Evolutionary conservation across 1,140 invertebrate species (phyloP).

Genomic region (Reticulitermes speratus): DNA sequence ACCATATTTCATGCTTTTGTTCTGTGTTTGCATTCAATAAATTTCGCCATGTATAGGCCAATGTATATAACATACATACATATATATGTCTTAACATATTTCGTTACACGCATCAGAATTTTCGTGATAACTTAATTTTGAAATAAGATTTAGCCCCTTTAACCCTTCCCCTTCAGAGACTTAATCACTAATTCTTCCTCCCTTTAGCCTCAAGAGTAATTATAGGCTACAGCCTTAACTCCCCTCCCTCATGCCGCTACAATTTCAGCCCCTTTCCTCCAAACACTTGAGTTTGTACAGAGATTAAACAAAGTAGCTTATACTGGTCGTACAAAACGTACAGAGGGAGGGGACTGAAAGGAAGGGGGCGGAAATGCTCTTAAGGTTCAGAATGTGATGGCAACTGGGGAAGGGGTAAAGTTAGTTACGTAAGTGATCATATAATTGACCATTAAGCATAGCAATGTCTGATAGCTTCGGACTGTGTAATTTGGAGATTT

Average conservation of each 20-base stretch:
- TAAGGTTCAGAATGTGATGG: neutral
- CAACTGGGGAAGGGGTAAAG: neutral
- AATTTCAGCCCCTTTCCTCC: neutral
- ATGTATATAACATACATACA: neutral
- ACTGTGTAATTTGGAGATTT: neutral
- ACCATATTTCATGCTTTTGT: neutral
- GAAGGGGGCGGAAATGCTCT: neutral
- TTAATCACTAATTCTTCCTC: neutral
- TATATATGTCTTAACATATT: neutral
- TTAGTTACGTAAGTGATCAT: neutral
- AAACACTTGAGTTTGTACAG: neutral
- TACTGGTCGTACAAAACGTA: neutral
- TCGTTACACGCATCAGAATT: neutral
- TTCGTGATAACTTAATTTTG: conserved; percentile 1
- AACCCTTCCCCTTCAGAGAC: neutral
- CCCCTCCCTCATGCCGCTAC: neutral
- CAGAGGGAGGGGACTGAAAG: neutral
- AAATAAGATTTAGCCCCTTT: neutral
- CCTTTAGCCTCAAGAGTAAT: neutral
- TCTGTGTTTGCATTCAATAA: neutral
- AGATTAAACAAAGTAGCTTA: conserved; percentile 19
- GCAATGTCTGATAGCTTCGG: neutral
- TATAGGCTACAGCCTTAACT: neutral
- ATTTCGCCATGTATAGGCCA: neutral
- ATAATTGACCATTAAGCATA: conserved; percentile 19